A percentile compares a stretch with the other conserved stretches of the same genome.
Evolutionary conservation across 2,113 vertebrate genomes (phyloP).

Genomic region (Thamnophis sirtalis): DNA sequence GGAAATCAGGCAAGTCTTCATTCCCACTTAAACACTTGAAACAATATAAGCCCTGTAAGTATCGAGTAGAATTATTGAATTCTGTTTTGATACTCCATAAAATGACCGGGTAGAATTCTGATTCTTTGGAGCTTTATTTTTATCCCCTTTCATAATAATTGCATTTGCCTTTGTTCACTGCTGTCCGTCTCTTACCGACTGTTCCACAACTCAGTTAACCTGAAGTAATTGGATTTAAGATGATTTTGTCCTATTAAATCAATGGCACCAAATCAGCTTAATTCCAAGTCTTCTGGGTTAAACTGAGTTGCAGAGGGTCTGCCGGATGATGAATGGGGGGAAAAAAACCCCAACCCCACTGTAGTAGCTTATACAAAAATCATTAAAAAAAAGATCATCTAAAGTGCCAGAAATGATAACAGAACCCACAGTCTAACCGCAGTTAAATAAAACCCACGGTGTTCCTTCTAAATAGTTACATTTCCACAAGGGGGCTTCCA

Average conservation of each 20-base stretch:
- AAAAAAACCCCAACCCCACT: background rate
- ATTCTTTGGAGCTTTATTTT: background rate
- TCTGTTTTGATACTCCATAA: background rate
- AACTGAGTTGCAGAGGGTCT: background rate
- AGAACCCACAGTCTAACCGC: accelerated
- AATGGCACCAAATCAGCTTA: constrained; percentile 22
- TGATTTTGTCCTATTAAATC: constrained; percentile 32
- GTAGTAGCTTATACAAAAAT: background rate
- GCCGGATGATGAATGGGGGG: background rate
- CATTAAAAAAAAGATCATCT: background rate
- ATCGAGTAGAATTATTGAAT: background rate
- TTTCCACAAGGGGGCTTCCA: constrained; percentile 78
- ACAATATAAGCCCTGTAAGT: background rate
- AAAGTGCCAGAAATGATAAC: background rate
- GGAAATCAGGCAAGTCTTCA: background rate
- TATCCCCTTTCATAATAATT: background rate
- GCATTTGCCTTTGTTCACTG: background rate
- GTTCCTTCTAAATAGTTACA: constrained; percentile 34
- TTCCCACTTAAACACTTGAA: background rate
- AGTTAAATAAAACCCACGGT: constrained; percentile 46
- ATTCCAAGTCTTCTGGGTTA: constrained; percentile 8
- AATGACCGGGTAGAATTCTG: background rate
- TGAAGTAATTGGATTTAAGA: constrained; percentile 35
- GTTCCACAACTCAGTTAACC: constrained; percentile 25
- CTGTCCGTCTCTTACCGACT: background rate